phyloP scores from a whole-genome alignment of 2,888 invertebrate genomes.

The Exephanes ischioxanthus region DNA sequence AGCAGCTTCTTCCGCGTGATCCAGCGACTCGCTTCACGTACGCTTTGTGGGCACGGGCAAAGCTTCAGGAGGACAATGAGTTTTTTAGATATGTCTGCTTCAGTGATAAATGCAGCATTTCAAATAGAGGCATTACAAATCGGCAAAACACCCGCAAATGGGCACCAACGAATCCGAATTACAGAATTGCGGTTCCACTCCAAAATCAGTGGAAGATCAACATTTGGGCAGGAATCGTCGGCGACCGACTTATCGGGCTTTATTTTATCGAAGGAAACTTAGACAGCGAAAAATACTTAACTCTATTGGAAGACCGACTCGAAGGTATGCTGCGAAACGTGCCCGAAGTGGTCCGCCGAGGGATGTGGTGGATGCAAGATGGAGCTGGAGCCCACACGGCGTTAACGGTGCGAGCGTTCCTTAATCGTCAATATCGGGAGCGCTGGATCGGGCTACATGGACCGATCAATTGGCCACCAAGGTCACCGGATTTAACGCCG shows the following conservation, averaged over 20 bases:
- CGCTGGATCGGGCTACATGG: too few species aligned
- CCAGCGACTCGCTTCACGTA: not conserved
- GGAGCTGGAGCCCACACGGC: too few species aligned
- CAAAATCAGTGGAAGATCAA: slow-evolving; percentile 15
- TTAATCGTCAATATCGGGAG: too few species aligned
- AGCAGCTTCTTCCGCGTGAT: not conserved
- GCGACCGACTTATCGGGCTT: too few species aligned
- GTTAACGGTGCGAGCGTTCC: too few species aligned
- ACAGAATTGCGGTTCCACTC: not conserved
- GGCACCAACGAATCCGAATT: not conserved
- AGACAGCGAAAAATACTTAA: not conserved
- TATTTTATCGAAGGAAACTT: not conserved
- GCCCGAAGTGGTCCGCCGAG: not conserved
- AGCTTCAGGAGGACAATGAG: not conserved
- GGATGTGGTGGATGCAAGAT: too few species aligned
- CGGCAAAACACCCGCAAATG: not conserved
- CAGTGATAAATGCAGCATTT: not conserved
- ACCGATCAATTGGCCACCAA: too few species aligned
- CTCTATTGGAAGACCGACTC: not conserved
- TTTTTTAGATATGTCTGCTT: not conserved
- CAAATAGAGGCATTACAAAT: not conserved
- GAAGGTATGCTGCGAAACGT: not conserved
- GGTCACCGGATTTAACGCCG: too few species aligned
- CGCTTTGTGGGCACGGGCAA: not conserved
- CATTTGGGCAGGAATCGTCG: slow-evolving; percentile 19